These are phyloP conservation scores for Euphydryas editha DNA, from an alignment of 2,888 invertebrate genomes.

Conservation along the genomic window DNA sequence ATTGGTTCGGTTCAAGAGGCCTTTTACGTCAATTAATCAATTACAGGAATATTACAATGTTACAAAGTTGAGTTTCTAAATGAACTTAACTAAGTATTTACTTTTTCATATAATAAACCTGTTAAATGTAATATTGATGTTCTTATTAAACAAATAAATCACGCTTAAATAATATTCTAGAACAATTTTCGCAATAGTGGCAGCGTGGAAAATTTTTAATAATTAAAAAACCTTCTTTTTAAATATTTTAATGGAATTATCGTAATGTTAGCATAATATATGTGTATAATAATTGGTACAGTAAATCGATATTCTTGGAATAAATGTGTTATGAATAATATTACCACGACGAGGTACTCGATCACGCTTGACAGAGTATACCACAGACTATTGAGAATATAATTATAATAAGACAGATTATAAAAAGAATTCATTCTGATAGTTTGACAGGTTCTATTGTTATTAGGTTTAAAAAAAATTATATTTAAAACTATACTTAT, in stretches of 20 bases:
- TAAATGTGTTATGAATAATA: conserved; percentile 13
- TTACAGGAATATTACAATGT: conserved; percentile 19
- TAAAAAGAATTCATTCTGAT: not conserved
- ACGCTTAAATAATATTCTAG: too few species aligned
- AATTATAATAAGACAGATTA: conserved; percentile 8
- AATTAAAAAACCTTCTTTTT: not conserved
- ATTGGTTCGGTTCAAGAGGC: conserved; percentile 38
- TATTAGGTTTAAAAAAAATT: not conserved
- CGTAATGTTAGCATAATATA: not conserved
- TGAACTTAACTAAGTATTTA: not conserved
- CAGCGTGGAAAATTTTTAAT: too few species aligned
- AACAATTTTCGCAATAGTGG: too few species aligned
- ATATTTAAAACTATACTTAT: not conserved
- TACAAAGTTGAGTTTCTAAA: not conserved
- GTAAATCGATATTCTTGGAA: conserved; percentile 13
- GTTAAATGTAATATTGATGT: too few species aligned
- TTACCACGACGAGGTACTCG: conserved; percentile 11
- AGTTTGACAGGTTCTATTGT: not conserved
- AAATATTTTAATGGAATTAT: not conserved
- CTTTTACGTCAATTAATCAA: conserved; percentile 29
- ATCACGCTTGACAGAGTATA: conserved; percentile 13
- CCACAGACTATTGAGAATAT: conserved; percentile 11
- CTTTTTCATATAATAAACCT: not conserved
- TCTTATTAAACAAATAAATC: not conserved
- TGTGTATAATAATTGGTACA: not conserved